phyloP scores from a whole-genome alignment of 2,797 vertebrate species.

The Epinephelus coioides region DNA sequence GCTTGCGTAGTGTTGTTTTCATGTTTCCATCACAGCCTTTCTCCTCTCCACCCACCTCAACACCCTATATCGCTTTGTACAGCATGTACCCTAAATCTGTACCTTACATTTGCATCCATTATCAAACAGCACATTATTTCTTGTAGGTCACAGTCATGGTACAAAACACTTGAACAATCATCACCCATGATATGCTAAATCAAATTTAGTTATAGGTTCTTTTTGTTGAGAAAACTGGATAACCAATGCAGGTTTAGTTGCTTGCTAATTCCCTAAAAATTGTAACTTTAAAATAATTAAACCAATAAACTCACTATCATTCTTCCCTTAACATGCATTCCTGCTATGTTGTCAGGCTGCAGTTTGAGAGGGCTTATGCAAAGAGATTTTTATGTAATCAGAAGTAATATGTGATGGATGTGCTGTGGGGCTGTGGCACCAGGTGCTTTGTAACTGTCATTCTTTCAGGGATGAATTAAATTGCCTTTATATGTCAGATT shows the following conservation, averaged over 20 bases:
- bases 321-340: neutral
- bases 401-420: constrained; percentile 22
- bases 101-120: neutral
- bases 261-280: neutral
- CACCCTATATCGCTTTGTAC: neutral
- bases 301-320: neutral
- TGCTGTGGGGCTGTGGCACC: neutral
- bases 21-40: constrained; percentile 2
- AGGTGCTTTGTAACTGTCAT: constrained; percentile 30
- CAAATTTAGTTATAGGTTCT: neutral
- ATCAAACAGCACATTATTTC: neutral
- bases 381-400: constrained; percentile 16
- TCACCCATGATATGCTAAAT: neutral
- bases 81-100: neutral
- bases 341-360: neutral
- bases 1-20: constrained; percentile 2
- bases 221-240: too few species aligned
- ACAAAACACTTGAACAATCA: neutral
- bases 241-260: neutral
- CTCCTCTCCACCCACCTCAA: neutral
- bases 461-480: constrained; percentile 11
- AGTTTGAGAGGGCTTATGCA: neutral
- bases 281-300: neutral
- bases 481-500: constrained; percentile 1
- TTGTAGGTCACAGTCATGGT: neutral